A percentile compares a stretch with the other conserved stretches of the same genome.
Evolutionary conservation across 2,888 invertebrate genomes (phyloP).

Genomic region (Stenoptilia bipunctidactyla): DNA sequence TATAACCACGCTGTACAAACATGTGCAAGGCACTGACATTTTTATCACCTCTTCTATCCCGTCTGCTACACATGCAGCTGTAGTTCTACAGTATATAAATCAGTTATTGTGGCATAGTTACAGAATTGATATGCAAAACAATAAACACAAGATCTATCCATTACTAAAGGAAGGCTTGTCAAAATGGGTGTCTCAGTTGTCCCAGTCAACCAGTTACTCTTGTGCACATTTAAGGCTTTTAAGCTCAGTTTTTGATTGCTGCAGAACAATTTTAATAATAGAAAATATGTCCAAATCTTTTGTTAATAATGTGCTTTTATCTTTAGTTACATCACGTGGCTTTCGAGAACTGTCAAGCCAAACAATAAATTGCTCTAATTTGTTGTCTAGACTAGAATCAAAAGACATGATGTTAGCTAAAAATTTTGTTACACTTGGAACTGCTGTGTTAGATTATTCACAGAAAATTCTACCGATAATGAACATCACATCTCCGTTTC

Average conservation of each 20-base stretch:
- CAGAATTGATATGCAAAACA: neutral
- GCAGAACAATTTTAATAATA: constrained; percentile 34
- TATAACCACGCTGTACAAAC: constrained; percentile 68
- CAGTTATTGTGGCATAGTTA: constrained; percentile 33
- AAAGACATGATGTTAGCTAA: constrained; percentile 36
- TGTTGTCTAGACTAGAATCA: constrained; percentile 44
- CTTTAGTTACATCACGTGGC: constrained; percentile 49
- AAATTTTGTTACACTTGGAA: constrained; percentile 44
- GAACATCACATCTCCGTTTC: constrained; percentile 42
- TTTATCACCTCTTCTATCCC: constrained; percentile 51
- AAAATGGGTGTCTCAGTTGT: constrained; percentile 63
- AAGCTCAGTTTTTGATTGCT: constrained; percentile 47
- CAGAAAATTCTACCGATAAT: constrained; percentile 51
- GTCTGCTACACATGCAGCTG: constrained; percentile 71
- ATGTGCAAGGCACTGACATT: constrained; percentile 69
- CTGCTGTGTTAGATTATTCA: constrained; percentile 34
- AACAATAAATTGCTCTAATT: constrained; percentile 44
- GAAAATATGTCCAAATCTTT: constrained; percentile 36
- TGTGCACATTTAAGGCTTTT: constrained; percentile 51
- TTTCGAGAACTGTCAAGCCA: constrained; percentile 51
- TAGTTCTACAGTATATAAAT: constrained; percentile 59
- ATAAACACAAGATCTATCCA: constrained; percentile 47
- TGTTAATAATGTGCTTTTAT: constrained; percentile 33
- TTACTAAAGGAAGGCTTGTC: constrained; percentile 46
- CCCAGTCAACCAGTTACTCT: constrained; percentile 42